Evolutionary conservation across 2,113 vertebrate species (phyloP).

Genomic region (Spea bombifrons): DNA sequence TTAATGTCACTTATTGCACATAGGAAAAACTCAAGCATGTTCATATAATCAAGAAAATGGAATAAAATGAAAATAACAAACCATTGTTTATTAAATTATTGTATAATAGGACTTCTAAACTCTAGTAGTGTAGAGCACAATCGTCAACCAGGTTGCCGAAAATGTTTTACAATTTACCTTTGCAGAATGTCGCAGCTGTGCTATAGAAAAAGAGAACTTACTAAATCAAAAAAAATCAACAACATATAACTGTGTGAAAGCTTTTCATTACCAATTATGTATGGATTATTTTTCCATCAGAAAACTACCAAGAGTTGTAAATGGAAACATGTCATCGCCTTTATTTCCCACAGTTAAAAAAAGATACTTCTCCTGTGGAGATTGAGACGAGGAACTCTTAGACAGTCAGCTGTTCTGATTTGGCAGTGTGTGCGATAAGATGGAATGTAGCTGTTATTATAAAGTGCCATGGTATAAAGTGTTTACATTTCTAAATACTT

Average conservation of each 20-base stretch:
- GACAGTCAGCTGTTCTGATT: slow-evolving; percentile 32
- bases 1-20: too few species aligned
- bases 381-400: neutral
- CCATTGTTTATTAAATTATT: too few species aligned
- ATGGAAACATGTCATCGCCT: slow-evolving; percentile 5
- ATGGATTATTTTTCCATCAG: slow-evolving; percentile 1
- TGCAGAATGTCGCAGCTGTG: too few species aligned
- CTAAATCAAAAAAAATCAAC: neutral
- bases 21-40: too few species aligned
- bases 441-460: slow-evolving; percentile 20
- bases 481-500: slow-evolving; percentile 31
- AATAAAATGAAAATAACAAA: too few species aligned
- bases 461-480: slow-evolving; percentile 22
- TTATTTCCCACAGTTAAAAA: slow-evolving; percentile 6
- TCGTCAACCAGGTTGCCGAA: too few species aligned
- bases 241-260: neutral
- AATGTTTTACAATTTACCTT: too few species aligned
- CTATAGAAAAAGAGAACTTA: too few species aligned
- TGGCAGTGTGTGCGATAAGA: slow-evolving; percentile 7
- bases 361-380: neutral
- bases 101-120: too few species aligned
- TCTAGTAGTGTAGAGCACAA: too few species aligned
- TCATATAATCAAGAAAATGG: too few species aligned
- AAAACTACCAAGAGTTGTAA: slow-evolving; percentile 7
- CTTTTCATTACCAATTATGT: neutral